Percentiles rank a stretch among this genome's conserved stretches.
Conservation (phyloP, 2,113 vertebrate species). For the Furnarius figulus region DNA sequence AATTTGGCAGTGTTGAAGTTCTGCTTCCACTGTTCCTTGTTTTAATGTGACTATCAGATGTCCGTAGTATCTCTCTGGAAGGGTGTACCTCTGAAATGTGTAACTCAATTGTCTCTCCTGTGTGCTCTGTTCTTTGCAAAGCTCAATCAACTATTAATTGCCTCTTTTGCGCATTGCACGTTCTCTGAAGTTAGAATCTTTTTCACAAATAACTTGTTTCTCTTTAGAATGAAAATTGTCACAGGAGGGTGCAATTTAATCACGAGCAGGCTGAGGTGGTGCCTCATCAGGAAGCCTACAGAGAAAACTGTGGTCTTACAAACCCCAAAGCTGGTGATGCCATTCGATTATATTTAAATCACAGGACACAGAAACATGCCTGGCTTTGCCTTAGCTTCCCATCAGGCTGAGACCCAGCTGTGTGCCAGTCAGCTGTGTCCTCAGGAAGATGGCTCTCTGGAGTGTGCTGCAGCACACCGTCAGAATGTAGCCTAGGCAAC, state of each 20-base stretch:
- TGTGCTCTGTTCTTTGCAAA: background rate
- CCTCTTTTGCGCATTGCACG: background rate
- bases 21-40: constrained; percentile 4
- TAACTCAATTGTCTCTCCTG: background rate
- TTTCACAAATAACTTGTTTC: background rate
- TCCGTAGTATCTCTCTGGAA: background rate
- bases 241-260: background rate
- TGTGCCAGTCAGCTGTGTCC: background rate
- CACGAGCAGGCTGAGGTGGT: background rate
- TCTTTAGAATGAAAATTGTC: background rate
- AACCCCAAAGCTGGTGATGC: background rate
- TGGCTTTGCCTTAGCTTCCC: background rate
- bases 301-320: background rate
- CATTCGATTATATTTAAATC: rapidly evolving
- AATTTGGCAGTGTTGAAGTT: constrained; percentile 50
- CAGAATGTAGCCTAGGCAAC: background rate
- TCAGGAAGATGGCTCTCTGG: background rate
- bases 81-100: background rate
- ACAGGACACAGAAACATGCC: background rate
- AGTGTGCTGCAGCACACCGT: background rate
- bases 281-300: background rate
- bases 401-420: background rate
- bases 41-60: constrained; percentile 14
- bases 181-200: background rate
- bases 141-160: constrained; percentile 6